phyloP scores from a whole-genome alignment of 2,797 vertebrate species.

The Florisuga fusca region DNA sequence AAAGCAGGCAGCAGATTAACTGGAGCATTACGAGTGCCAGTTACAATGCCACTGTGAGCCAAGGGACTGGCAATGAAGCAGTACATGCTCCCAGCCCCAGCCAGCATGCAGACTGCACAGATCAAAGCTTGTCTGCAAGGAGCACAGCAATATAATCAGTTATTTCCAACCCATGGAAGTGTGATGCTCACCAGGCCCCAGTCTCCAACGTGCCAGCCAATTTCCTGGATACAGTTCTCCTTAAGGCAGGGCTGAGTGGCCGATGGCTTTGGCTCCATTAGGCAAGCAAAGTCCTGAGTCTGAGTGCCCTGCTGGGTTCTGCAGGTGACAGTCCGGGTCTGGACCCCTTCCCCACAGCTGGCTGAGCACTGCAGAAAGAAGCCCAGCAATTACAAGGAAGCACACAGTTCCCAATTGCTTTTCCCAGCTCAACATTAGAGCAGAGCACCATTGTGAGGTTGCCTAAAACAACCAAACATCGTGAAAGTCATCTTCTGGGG shows the following conservation, averaged over 20 bases:
- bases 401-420: not conserved
- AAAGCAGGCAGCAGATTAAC: constrained; percentile 58
- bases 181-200: constrained; percentile 90
- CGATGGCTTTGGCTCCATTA: constrained; percentile 76
- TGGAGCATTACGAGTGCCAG: constrained; percentile 36
- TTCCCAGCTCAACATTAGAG: not conserved
- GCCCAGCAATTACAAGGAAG: not conserved
- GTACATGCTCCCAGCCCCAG: not conserved
- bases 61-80: constrained; percentile 22
- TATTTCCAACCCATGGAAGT: fast-evolving
- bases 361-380: constrained; percentile 87
- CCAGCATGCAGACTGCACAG: not conserved
- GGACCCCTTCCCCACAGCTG: constrained; percentile 89
- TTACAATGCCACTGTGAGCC: not conserved
- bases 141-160: not conserved
- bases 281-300: constrained; percentile 83
- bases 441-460: not conserved
- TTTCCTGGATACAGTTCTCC: constrained; percentile 77
- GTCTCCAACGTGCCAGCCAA: constrained; percentile 88
- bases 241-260: constrained; percentile 81
- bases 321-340: constrained; percentile 87
- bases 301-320: constrained; percentile 75
- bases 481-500: not conserved
- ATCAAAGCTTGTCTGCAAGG: not conserved
- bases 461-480: not conserved